Base-by-base conservation (phyloP, 1,140 invertebrate species). In the Orussus abietinus region DNA sequence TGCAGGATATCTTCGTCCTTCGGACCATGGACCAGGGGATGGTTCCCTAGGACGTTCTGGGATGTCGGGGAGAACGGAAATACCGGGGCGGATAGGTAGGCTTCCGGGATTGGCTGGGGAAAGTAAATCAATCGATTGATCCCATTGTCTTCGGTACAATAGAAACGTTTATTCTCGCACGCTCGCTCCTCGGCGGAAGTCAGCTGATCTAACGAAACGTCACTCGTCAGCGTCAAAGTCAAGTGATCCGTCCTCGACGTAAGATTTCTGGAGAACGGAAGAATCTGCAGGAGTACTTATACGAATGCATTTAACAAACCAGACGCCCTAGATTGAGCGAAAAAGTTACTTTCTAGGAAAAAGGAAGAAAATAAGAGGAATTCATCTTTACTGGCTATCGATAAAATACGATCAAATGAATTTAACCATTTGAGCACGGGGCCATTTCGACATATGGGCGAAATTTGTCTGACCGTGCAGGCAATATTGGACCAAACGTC, bases 21-120 rank as follows among this genome's bases (percentile, higher is more conserved):
- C 1, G 49, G 44, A 15, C 31, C 12, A 6, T 26, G 31, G 1
- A 15, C 21, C 4, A 49, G 25, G 6, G 41, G n/a, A 22, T 35
- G 26, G n/a, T 21, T 28, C 5, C 42, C 21, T 15, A 42, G 15
- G 29, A 30, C 32, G 12, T 34, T 19, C 26, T 45, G 43, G 45
- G 52, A 49, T 20, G 44, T 49, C 12, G 45, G 28, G 45, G 47
- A 46, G 21, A 58, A 51, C 29, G 66, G 58, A 39, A 67, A 52
- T 19, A 62, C 45, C n/a, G 64, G 53, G 47, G 48, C 44, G 41
- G 64, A 31, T n/a, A 63, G 15, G 26, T 63, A 60, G 29, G 51
- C 52, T 21, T 63, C 59, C 35, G 64, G 51, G 6, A 60, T 51
- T 21, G 57, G 38, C 64, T 67, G 48, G 31, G 30, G 30, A 47